These are phyloP conservation scores for Dendroctonus valens DNA, from an alignment of 1,140 invertebrate genomes.

Conservation along the genomic window DNA sequence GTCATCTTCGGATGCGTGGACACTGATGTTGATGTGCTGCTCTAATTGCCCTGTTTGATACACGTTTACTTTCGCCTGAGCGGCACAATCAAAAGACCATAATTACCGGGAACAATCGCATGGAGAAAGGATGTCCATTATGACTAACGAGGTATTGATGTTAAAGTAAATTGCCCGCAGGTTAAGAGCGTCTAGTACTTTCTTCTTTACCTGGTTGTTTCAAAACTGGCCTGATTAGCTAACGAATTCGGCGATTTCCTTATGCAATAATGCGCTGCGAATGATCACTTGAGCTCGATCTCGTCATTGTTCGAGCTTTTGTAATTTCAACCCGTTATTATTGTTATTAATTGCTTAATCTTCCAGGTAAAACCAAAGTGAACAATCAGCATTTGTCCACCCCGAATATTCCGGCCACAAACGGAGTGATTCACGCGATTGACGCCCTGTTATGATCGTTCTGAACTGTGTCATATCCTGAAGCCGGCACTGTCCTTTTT, in stretches of 20 bases:
- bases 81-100: background rate
- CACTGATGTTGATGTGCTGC: background rate
- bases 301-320: background rate
- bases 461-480: background rate
- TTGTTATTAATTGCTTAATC: constrained; percentile 27
- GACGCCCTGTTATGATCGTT: constrained; percentile 58
- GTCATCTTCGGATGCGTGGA: background rate
- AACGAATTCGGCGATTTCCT: background rate
- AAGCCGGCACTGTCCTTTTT: background rate
- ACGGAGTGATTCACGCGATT: constrained; percentile 85
- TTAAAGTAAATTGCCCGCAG: background rate
- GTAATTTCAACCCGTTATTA: background rate
- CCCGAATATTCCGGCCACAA: constrained; percentile 81
- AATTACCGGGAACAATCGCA: background rate
- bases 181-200: background rate
- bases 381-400: constrained; percentile 75
- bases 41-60: background rate
- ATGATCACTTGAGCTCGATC: background rate
- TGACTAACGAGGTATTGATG: background rate
- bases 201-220: background rate
- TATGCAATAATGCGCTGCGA: background rate
- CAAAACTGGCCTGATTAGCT: background rate
- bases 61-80: background rate
- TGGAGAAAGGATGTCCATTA: constrained; percentile 1
- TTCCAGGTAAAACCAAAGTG: constrained; percentile 75